Evolutionary conservation across 2,888 invertebrate genomes (phyloP).

Genomic region (Dendrolimus pini): DNA sequence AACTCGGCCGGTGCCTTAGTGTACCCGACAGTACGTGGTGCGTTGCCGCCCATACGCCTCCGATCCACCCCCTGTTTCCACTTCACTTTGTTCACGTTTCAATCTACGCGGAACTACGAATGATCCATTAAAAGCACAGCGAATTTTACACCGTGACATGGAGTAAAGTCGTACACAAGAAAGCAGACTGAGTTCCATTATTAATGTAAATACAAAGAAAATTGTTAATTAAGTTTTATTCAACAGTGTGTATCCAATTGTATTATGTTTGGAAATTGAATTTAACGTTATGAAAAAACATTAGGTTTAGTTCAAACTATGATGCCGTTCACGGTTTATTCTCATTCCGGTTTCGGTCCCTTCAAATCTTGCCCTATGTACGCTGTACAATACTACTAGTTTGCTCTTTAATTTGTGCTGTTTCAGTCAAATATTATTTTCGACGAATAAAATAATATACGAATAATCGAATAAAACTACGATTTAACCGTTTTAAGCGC

Average conservation of each 20-base stretch:
- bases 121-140: conserved; percentile 18
- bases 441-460: no score
- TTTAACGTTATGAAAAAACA: no score
- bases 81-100: conserved; percentile 25
- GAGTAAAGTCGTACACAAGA: neutral
- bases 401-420: no score
- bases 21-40: conserved; percentile 11
- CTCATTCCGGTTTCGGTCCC: no score
- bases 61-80: conserved; percentile 42
- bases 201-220: neutral
- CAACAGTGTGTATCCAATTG: neutral
- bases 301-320: no score
- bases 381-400: no score
- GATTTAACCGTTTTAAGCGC: no score
- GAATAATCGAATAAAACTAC: no score
- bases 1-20: neutral
- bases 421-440: no score
- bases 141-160: conserved; percentile 6
- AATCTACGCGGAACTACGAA: conserved; percentile 17
- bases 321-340: no score
- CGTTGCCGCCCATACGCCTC: conserved; percentile 29
- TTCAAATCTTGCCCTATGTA: no score
- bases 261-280: no score
- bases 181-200: neutral
- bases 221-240: neutral